phyloP scores from a whole-genome alignment of 2,888 invertebrate genomes.

The Baronia brevicornis region DNA sequence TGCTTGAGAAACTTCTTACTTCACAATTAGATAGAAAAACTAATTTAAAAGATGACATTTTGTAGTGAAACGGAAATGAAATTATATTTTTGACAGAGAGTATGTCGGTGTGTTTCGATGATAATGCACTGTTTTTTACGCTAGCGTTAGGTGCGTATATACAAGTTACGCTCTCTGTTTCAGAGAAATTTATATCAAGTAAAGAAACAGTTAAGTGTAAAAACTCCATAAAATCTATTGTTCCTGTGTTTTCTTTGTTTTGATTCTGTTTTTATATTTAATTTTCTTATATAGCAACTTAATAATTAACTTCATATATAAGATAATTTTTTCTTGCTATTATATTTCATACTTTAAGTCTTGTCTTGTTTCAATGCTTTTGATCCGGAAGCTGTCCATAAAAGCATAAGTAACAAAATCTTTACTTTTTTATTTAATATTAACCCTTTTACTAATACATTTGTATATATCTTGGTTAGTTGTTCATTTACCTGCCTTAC shows the following conservation, averaged over 20 bases:
- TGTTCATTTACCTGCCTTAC: no score
- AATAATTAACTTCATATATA: constrained; percentile 14
- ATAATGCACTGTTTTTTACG: constrained; percentile 47
- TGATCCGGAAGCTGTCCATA: constrained; percentile 9
- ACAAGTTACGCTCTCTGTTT: constrained; percentile 17
- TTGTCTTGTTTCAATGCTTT: background rate
- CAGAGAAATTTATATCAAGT: no score
- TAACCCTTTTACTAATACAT: no score
- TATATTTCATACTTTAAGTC: constrained; percentile 4
- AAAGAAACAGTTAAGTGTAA: no score
- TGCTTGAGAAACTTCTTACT: constrained; percentile 27
- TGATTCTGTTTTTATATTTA: no score
- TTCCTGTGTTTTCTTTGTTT: constrained; percentile 10
- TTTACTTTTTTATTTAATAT: no score
- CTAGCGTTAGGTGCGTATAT: constrained; percentile 34
- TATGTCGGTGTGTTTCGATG: constrained; percentile 37
- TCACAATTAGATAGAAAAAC: constrained; percentile 53
- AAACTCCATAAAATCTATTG: no score
- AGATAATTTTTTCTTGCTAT: constrained; percentile 9
- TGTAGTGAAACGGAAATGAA: constrained; percentile 43
- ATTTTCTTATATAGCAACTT: constrained; percentile 6
- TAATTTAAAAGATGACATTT: constrained; percentile 47
- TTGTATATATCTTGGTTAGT: no score
- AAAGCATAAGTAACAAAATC: no score
- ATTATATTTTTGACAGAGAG: constrained; percentile 61